Evolutionary conservation across 2,797 vertebrate genomes (phyloP).

Genomic region (Bovichtus diacanthus): DNA sequence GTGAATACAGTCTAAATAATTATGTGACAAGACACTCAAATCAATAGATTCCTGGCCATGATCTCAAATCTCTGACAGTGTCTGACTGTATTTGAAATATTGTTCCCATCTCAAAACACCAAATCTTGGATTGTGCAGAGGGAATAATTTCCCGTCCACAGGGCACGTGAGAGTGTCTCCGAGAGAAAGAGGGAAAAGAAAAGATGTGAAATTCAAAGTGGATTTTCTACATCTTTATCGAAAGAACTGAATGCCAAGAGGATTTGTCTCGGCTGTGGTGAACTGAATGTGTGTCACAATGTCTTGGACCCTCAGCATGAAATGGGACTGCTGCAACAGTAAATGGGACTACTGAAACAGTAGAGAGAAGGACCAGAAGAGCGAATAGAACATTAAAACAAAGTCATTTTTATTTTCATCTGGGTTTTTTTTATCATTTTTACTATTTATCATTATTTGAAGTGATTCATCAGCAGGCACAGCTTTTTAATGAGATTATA

Average conservation of each 20-base stretch:
- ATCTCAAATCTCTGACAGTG: constrained; percentile 65
- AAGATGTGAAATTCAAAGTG: constrained; percentile 62
- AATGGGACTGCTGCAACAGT: constrained; percentile 70
- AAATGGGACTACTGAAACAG: constrained; percentile 70
- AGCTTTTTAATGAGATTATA: constrained; percentile 30
- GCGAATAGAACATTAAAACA: constrained; percentile 64
- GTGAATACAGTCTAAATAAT: constrained; percentile 81
- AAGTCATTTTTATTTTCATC: constrained; percentile 79
- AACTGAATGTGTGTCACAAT: constrained; percentile 68
- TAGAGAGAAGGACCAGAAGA: constrained; percentile 63
- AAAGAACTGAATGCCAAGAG: constrained; percentile 64
- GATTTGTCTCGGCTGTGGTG: constrained; percentile 66
- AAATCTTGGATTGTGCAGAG: constrained; percentile 46
- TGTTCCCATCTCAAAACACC: constrained; percentile 52
- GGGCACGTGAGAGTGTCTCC: constrained; percentile 41
- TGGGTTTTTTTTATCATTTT: constrained; percentile 79
- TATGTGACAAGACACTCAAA: constrained; percentile 59
- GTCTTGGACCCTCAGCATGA: constrained; percentile 69
- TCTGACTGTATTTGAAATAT: constrained; percentile 66
- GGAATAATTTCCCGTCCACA: constrained; percentile 58
- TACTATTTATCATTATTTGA: constrained; percentile 83
- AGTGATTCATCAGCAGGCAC: constrained; percentile 63
- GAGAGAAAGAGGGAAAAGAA: constrained; percentile 32
- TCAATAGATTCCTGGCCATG: constrained; percentile 60
- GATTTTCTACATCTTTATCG: constrained; percentile 65